These are phyloP conservation scores for Iphiclides podalirius DNA, from an alignment of 2,888 invertebrate genomes.

Conservation along the genomic window DNA sequence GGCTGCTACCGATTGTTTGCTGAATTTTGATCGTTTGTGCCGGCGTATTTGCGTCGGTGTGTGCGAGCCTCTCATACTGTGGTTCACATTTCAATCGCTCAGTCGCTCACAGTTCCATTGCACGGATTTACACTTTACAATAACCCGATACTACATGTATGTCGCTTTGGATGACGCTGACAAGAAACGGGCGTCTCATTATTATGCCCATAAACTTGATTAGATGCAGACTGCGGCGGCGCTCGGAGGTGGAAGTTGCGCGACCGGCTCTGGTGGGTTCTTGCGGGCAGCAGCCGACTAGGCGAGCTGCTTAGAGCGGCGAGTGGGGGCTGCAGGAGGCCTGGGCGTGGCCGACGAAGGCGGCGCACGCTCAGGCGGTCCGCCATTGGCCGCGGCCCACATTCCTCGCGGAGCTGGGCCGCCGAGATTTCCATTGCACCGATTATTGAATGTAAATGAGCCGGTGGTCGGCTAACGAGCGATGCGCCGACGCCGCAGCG, in stretches of 20 bases:
- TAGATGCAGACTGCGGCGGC: conserved; percentile 8
- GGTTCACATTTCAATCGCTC: too few relatives aligned
- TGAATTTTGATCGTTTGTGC: too few relatives aligned
- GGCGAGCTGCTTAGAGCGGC: conserved; percentile 23
- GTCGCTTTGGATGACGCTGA: not conserved
- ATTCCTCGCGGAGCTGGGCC: not conserved
- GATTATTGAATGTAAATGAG: conserved; percentile 25
- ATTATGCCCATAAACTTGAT: conserved; percentile 8
- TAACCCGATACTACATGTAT: too few relatives aligned
- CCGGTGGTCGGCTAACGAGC: conserved; percentile 12
- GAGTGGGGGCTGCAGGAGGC: conserved; percentile 33
- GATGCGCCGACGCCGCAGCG: conserved; percentile 16
- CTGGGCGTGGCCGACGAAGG: conserved; percentile 35
- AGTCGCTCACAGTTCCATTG: too few relatives aligned
- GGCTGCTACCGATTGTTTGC: not conserved
- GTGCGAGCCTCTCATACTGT: too few relatives aligned
- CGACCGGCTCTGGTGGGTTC: conserved; percentile 25
- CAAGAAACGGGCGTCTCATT: not conserved
- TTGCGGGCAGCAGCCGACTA: conserved; percentile 25
- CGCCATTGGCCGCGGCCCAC: conserved; percentile 19
- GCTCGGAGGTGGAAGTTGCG: not conserved
- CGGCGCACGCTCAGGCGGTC: conserved; percentile 53
- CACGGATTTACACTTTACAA: too few relatives aligned
- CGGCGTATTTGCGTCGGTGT: too few relatives aligned
- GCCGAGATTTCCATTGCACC: conserved; percentile 17